phyloP scores from a whole-genome alignment of 2,797 vertebrate species.

The Thaleichthys pacificus region DNA sequence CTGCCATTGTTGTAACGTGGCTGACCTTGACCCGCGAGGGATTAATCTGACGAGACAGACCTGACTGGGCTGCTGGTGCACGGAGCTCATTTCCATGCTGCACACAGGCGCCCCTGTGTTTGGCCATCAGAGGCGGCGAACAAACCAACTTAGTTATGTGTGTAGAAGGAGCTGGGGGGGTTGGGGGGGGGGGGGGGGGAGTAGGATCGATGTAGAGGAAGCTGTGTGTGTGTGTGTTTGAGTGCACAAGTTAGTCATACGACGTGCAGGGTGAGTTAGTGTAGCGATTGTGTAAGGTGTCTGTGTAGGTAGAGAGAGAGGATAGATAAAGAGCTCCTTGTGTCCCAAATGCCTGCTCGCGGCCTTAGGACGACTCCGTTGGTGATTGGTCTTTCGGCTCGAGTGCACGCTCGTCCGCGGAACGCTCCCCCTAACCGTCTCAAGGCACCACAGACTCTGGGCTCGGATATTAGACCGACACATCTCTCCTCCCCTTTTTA shows the following conservation, averaged over 20 bases:
- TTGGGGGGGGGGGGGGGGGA: not conserved
- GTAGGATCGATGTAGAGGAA: not conserved
- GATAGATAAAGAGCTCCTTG: not conserved
- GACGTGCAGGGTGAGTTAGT: not conserved
- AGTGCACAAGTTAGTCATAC: not conserved
- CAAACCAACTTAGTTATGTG: conserved; percentile 45
- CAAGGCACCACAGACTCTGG: too few species aligned
- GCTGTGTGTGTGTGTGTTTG: conserved; percentile 11
- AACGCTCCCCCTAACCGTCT: too few species aligned
- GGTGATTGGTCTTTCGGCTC: too few species aligned
- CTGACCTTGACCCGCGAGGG: conserved; percentile 75
- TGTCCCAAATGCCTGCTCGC: not conserved
- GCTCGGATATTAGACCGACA: too few species aligned
- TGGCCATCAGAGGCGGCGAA: conserved; percentile 61
- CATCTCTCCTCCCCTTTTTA: too few species aligned
- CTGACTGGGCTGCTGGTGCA: conserved; percentile 30
- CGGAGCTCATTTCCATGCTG: conserved; percentile 64
- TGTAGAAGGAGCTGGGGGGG: conserved; percentile 26
- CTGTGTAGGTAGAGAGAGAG: not conserved
- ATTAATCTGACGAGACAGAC: conserved; percentile 69
- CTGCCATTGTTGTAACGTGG: conserved; percentile 69
- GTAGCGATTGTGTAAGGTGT: not conserved
- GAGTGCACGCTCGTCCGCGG: too few species aligned
- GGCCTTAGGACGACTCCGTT: too few species aligned
- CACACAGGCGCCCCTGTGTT: conserved; percentile 63